These are phyloP conservation scores for Pherbina coryleti DNA, from an alignment of 2,888 invertebrate species.

Conservation along the genomic window DNA sequence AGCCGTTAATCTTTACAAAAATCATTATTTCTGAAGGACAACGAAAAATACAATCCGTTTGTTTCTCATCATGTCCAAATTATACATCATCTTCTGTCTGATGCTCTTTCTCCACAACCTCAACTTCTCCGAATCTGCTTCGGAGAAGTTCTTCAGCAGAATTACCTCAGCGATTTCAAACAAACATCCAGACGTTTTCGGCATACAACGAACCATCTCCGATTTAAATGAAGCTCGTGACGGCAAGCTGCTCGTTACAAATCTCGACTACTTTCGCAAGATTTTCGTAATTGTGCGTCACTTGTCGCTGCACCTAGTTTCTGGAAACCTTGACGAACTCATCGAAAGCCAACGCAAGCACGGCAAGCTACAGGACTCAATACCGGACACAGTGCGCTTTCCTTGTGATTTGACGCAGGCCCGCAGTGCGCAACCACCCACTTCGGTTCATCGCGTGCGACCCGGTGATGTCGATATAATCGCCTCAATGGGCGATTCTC, in stretches of 20 bases:
- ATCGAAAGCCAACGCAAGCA: constrained; percentile 46
- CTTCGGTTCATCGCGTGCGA: constrained; percentile 72
- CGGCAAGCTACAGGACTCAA: constrained; percentile 60
- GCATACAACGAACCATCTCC: constrained; percentile 48
- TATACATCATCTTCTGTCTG: not conserved
- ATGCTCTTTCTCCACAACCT: not conserved
- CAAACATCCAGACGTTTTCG: constrained; percentile 42
- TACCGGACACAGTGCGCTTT: constrained; percentile 59
- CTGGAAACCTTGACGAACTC: constrained; percentile 46
- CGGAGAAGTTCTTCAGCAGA: not conserved
- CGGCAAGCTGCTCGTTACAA: constrained; percentile 53
- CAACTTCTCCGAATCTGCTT: not conserved
- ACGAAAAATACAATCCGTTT: too few relatives aligned
- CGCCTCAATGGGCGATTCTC: constrained; percentile 74
- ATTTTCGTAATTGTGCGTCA: constrained; percentile 52
- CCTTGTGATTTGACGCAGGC: constrained; percentile 64
- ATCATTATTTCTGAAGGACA: too few relatives aligned
- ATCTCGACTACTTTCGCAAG: constrained; percentile 54
- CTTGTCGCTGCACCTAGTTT: constrained; percentile 42
- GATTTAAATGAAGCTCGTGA: constrained; percentile 43
- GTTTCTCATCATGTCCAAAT: not conserved
- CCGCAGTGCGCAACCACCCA: constrained; percentile 67
- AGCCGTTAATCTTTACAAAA: too few relatives aligned
- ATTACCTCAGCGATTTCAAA: not conserved
- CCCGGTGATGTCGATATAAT: constrained; percentile 75